These are phyloP conservation scores for Sturnus vulgaris DNA, from an alignment of 2,113 vertebrate species.

Conservation along the genomic window DNA sequence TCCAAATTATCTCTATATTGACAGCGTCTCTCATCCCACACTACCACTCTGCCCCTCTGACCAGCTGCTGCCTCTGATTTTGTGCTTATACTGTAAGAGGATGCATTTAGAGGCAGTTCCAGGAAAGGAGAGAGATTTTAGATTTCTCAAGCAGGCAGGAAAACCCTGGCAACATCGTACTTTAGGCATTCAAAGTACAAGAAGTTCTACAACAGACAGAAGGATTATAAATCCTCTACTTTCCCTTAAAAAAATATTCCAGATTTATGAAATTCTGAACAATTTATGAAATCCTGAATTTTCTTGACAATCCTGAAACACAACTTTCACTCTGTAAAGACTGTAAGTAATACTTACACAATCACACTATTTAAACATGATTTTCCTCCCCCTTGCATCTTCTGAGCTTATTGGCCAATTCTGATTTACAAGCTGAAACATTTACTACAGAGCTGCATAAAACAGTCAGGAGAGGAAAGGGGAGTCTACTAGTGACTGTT, in stretches of 20 bases:
- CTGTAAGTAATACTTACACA: not conserved
- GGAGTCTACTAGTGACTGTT: not conserved
- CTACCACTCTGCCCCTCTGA: not conserved
- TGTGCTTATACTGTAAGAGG: not conserved
- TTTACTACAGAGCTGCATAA: not conserved
- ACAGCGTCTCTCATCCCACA: not conserved
- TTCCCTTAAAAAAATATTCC: not conserved
- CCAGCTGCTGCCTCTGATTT: not conserved
- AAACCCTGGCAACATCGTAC: not conserved
- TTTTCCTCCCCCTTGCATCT: not conserved
- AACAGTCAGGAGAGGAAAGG: not conserved
- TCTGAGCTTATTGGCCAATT: not conserved
- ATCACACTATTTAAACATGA: not conserved
- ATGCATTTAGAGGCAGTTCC: not conserved
- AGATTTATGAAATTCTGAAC: not conserved
- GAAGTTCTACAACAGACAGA: not conserved
- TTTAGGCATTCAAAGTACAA: not conserved
- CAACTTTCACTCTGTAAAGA: not conserved
- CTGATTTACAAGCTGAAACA: not conserved
- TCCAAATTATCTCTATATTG: not conserved
- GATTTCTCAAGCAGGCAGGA: not conserved
- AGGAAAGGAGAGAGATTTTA: not conserved
- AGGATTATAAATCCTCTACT: not conserved
- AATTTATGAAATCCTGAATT: not conserved
- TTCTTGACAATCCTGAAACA: not conserved